Evolutionary conservation across 2,888 invertebrate species (phyloP), one percentile per base, ranked within the genome.

Genomic region (Cordilura impudica): DNA sequence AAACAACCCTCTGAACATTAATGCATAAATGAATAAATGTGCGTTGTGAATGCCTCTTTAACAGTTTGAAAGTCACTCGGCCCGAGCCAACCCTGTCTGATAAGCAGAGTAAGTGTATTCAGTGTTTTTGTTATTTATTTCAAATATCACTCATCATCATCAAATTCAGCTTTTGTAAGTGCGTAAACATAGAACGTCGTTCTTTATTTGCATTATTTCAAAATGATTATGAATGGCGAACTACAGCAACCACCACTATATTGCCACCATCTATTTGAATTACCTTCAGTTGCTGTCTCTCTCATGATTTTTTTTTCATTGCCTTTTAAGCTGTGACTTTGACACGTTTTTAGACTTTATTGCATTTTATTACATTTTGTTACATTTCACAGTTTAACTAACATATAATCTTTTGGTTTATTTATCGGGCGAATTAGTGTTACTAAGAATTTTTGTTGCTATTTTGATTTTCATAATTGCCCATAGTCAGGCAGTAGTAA

Each of bases 261-360:
- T 60, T 3, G 31, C 4, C 8, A 31, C 31, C 31, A 31, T 29
- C 29, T 4, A 4, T 29, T 2, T 3, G 35, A 8, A 12, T 35
- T 35, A 39, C 35, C 35, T 12, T 39, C 35, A 39, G 35, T 23
- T 21, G 23, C 14, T 51, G 47, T 10, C 51, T 21, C 51, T 69
- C 67, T 69, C 63, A 61, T 63, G 67, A 51, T 47, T 61, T 71
- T 56, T 47, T 71, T 71, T 56, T 47, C 66, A n/a, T 75, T 70
- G 81, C 83, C 83, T 78, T 80, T 80, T 87, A 83, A 86, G 87
- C 82, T 83, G 85, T 87, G 87, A 87, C 87, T 87, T 87, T 88
- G 88, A 88, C 88, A 88, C 88, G 88, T 87, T 87, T 86, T 84
- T 84, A 84, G 85, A 83, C 86, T 87, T 86, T 86, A 86, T 86